Evolutionary conservation across 2,113 vertebrate genomes (phyloP), one percentile per base, ranked within the genome.

Genomic region (Ivindomyrus marchei): DNA sequence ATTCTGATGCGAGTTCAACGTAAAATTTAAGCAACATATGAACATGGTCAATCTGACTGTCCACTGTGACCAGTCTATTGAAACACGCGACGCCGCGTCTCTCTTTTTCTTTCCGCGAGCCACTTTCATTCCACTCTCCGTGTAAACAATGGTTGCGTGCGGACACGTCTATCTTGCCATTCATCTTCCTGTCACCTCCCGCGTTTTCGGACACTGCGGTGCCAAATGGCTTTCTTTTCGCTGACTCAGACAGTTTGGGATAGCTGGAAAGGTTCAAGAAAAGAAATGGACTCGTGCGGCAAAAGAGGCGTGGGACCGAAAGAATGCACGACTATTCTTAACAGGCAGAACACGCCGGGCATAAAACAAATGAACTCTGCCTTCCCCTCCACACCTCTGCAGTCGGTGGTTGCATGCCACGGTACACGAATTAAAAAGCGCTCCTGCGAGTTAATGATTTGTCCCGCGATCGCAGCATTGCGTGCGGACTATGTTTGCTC

Each of bases 401-500:
- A 90, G 90, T 90, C 88, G 89, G 84, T n/a, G 47, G 90, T 52
- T 49, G 52, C 91, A 91, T 89, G 93, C 90, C 89, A 89, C 45
- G 27, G 83, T 88, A 90, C 10, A 1, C 74, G 74, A 39, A 80
- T 80, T 80, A 13, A 24, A 85, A 89, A 92, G 92, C 93, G 91
- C 92, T 94, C 93, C 93, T 93, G 46, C 88, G 94, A 92, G 95
- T 96, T 96, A 96, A 96, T 96, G 93, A 96, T 96, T 91, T 95
- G 94, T 93, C 94, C 90, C 91, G 84, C 83, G 84, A 89, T 27
- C 91, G 62, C 86, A 89, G 85, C 95, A 90, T 96, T 95, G 96
- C 96, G 95, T 96, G 96, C 96, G 96, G 95, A 96, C 95, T 93
- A 90, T 96, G 96, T 96, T 96, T 96, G 95, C 94, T 95, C 91